Evolutionary conservation across 2,888 invertebrate genomes (phyloP).

Genomic region (Volucella inflata): DNA sequence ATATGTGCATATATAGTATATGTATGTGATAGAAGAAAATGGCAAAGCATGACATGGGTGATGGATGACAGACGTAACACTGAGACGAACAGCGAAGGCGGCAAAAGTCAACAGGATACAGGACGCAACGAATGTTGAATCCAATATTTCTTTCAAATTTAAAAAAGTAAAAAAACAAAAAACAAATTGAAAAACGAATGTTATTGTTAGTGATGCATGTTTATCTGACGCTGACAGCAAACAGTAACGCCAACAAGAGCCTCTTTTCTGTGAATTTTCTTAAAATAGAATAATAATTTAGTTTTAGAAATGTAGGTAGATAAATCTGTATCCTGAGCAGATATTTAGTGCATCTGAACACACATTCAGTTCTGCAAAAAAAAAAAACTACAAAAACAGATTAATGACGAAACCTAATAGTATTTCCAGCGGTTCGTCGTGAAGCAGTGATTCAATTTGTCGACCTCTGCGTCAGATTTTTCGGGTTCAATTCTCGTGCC

Average conservation of each 20-base stretch:
- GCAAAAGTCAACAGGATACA: slow-evolving; percentile 48
- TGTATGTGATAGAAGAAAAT: slow-evolving; percentile 30
- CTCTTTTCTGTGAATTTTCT: neutral
- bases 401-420: no score
- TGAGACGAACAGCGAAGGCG: neutral
- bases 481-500: no score
- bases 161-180: slow-evolving; percentile 1
- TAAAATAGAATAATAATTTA: slow-evolving; percentile 3
- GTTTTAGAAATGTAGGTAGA: neutral
- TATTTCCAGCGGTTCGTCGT: no score
- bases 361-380: no score
- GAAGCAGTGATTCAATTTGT: no score
- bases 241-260: slow-evolving; percentile 24
- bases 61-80: slow-evolving; percentile 45
- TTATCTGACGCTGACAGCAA: slow-evolving; percentile 41
- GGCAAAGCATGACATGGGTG: slow-evolving; percentile 39
- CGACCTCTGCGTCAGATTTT: no score
- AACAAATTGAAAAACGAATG: neutral
- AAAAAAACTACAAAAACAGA: no score
- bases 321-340: no score
- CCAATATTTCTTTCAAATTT: slow-evolving; percentile 59
- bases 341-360: no score
- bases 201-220: neutral
- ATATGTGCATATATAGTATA: neutral
- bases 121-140: slow-evolving; percentile 34